These are phyloP conservation scores for Onthophagus sagittarius DNA, from an alignment of 2,888 invertebrate species.

Conservation along the genomic window DNA sequence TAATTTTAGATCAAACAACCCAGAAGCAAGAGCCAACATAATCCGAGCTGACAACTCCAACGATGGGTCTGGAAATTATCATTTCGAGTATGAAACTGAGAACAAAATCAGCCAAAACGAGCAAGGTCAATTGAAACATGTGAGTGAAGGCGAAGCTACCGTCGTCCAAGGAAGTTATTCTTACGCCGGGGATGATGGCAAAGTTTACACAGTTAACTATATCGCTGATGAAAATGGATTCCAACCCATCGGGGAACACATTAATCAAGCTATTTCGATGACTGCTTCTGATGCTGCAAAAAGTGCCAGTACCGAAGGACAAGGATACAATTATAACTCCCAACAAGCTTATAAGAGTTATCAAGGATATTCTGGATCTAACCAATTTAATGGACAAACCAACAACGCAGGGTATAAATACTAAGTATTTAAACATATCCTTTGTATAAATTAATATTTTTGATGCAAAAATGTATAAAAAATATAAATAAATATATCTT, in stretches of 20 bases:
- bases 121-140: conserved; percentile 43
- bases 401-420: background rate
- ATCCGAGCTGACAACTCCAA: conserved; percentile 47
- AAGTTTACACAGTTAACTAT: conserved; percentile 49
- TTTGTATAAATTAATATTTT: background rate
- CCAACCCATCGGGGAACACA: conserved; percentile 33
- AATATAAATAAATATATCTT: background rate
- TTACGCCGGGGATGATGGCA: conserved; percentile 51
- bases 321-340: conserved; percentile 11
- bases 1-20: conserved; percentile 1
- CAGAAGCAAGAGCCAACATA: conserved; percentile 31
- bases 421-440: background rate
- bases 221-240: conserved; percentile 53
- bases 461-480: background rate
- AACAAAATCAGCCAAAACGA: conserved; percentile 53
- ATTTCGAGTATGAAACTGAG: conserved; percentile 48
- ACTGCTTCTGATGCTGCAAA: conserved; percentile 19
- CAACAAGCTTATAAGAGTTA: conserved; percentile 12
- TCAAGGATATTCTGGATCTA: background rate
- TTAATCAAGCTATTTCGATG: conserved; percentile 16
- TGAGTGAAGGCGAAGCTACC: conserved; percentile 45
- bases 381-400: background rate
- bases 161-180: conserved; percentile 51
- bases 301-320: conserved; percentile 35
- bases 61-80: conserved; percentile 51